A percentile compares a stretch with the other conserved stretches of the same genome.
phyloP scores from a whole-genome alignment of 2,113 vertebrate genomes.

The Chauna torquata region DNA sequence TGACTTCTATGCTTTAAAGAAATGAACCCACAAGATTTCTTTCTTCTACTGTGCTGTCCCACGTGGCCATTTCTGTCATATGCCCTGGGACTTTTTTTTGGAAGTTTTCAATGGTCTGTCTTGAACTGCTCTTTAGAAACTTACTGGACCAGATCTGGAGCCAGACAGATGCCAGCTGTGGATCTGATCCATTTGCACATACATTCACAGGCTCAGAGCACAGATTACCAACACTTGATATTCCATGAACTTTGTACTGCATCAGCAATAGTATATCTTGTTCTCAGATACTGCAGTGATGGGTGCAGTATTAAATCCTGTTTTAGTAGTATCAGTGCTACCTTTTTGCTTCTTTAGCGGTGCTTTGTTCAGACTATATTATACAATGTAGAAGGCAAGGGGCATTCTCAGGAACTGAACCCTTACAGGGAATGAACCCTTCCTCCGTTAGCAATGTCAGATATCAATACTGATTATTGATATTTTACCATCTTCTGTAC shows the following conservation, averaged over 20 bases:
- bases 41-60: conserved; percentile 53
- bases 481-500: background rate
- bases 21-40: conserved; percentile 61
- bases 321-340: background rate
- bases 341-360: background rate
- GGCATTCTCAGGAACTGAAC: background rate
- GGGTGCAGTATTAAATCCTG: background rate
- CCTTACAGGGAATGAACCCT: background rate
- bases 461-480: background rate
- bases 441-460: background rate
- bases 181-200: conserved; percentile 51
- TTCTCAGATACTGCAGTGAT: background rate
- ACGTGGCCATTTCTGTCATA: conserved; percentile 60
- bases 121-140: conserved; percentile 57
- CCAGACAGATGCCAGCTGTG: conserved; percentile 64
- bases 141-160: conserved; percentile 61
- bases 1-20: conserved; percentile 64
- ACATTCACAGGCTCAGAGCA: conserved; percentile 25
- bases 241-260: conserved; percentile 31
- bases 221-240: conserved; percentile 48
- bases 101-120: conserved; percentile 60
- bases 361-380: background rate
- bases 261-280: background rate
- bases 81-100: conserved; percentile 50
- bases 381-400: background rate